A percentile compares a stretch with the other conserved stretches of the same genome.
phyloP scores from a whole-genome alignment of 2,888 invertebrate species.

The Ceramica pisi region DNA sequence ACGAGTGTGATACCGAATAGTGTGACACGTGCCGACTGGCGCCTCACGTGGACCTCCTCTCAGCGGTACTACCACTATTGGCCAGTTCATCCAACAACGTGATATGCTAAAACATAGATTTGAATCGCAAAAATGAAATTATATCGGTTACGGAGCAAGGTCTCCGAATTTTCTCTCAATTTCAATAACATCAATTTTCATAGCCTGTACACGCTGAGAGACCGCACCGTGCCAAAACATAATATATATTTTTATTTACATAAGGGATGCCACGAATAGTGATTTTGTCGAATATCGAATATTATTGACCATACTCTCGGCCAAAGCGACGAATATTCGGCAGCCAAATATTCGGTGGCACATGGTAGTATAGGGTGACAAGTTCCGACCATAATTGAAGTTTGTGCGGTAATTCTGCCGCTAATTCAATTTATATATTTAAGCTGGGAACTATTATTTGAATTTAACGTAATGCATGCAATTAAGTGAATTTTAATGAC shows the following conservation, averaged over 20 bases:
- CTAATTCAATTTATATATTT: no score
- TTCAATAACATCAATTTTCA: background rate
- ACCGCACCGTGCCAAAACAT: background rate
- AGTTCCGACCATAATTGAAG: no score
- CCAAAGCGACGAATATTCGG: no score
- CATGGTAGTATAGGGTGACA: no score
- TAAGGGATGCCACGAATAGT: no score
- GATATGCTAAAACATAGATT: background rate
- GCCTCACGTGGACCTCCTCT: constrained; percentile 10
- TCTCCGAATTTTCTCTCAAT: background rate
- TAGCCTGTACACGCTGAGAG: background rate
- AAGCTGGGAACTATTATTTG: no score
- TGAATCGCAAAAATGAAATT: background rate
- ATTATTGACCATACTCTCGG: no score
- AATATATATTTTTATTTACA: background rate
- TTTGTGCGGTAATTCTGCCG: no score
- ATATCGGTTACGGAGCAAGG: background rate
- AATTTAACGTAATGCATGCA: no score
- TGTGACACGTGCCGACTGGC: background rate
- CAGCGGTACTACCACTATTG: background rate
- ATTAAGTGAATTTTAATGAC: no score
- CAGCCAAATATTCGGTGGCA: no score
- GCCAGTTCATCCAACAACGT: background rate
- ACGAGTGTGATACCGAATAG: constrained; percentile 16
- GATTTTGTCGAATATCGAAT: no score